Evolutionary conservation across 2,888 invertebrate species (phyloP), one percentile per base, ranked within the genome.

Genomic region (Ormyrus nitidulus): DNA sequence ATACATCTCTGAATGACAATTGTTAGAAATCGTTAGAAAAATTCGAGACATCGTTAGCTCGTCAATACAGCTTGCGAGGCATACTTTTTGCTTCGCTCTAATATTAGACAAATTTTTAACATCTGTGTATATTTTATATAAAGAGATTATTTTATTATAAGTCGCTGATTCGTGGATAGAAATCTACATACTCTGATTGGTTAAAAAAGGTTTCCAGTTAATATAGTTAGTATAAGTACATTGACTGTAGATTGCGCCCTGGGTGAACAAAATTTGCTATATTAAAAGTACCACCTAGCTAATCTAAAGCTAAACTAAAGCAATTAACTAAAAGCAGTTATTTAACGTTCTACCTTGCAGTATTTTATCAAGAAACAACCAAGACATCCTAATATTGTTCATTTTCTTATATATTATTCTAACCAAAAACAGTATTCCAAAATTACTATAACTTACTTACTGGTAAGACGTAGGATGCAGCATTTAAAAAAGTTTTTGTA

Each of bases 1-100:
- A 69, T 61, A 54, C 34, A 51, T 0, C n/a, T 19, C 19, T 56
- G 2, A 48, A 70, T 54, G 48, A 48, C 19, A 65, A 19, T 34
- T 58, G 49, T 68, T 77, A 71, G 13, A 77, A 77, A 77, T 54
- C 48, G 65, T 71, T 77, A 77, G 65, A 72, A 77, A 71, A 65
- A 11, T n/a, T 54, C 59, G n/a, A 44, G 44, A 48, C 10, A 8
- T 54, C 13, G 53, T 46, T 7, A 8, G 19, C 53, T 68, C 7
- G 19, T 46, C 34, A 62, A 53, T 34, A 4, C 3, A 34, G 34
- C 34, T 34, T 34, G 34, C 34, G 34, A 34, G 4, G 34, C 34
- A 34, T n/a, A 54, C 10, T 51, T 46, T 11, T 11, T 66, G 49
- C 19, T n/a, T 19, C 10, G 5, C 46, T 46, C 58, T 46, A 0